Evolutionary conservation across 2,797 vertebrate genomes (phyloP), one percentile per base, ranked within the genome.

Genomic region (Mormyrus proboscirostris): DNA sequence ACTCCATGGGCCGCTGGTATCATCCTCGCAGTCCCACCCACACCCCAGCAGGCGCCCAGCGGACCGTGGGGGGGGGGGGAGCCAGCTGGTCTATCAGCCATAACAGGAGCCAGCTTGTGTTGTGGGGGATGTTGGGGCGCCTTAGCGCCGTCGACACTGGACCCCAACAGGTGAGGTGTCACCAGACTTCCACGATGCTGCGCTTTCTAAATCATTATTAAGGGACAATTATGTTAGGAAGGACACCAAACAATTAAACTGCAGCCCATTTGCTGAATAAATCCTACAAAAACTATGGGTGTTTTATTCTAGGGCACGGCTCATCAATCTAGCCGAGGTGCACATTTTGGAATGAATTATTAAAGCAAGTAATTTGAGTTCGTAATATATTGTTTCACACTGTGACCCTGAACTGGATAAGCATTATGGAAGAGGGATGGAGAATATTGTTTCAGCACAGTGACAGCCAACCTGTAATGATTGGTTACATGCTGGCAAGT

Each of bases 361-460:
- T 79, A 79, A 79, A 79, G 73, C 73, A 19, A 44, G 73, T 79
- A 79, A 79, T 79, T 79, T 44, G 73, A 79, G 73, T 79, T 79
- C n/a, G 73, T 41, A 79, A 79, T 79, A 79, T 79, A 79, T 79
- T 79, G 73, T 79, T 79, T 79, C 73, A 79, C 73, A 41, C 38
- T 6, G 73, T 79, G 73, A 79, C 73, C 73, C 73, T 79, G 73
- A 79, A 79, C 73, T 79, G 73, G 73, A 79, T 79, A 79, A 79
- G 73, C 38, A 44, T 79, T 79, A 44, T 79, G 73, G 73, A 44
- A 79, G 73, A 79, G 33, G 73, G 73, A 79, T 79, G 73, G 73
- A 79, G 73, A 79, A 44, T 79, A 79, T 44, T 79, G 73, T 79
- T 79, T 79, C 73, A 79, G 73, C 73, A 44, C 4, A n/a, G 16